Conservation (phyloP, 2,113 vertebrate species). For the Heliornis fulica region DNA sequence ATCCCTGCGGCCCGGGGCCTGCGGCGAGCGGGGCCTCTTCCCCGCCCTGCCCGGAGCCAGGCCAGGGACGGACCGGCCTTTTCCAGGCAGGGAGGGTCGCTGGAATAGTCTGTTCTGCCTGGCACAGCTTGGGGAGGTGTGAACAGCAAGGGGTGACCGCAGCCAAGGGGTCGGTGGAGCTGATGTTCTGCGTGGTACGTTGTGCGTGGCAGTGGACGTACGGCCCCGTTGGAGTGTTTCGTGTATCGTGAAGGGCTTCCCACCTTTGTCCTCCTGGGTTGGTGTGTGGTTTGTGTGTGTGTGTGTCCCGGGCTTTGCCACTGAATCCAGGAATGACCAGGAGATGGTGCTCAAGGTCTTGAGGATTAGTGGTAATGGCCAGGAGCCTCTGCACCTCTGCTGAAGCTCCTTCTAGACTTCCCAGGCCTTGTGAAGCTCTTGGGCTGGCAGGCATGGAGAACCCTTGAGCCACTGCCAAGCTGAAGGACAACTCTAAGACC, state of each 20-base stretch:
- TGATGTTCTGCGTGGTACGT: rapidly evolving
- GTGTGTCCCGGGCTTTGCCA: neutral
- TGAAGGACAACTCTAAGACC: neutral
- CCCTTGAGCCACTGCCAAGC: neutral
- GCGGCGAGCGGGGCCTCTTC: rapidly evolving
- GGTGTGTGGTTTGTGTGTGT: no score
- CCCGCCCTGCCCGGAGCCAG: no score
- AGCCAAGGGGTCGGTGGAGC: neutral
- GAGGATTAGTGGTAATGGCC: slow-evolving; percentile 23
- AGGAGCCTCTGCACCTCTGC: neutral
- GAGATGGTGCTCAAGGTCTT: slow-evolving; percentile 78
- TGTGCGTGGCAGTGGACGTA: rapidly evolving
- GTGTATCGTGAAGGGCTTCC: rapidly evolving
- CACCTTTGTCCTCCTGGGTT: neutral
- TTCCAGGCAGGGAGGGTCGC: neutral
- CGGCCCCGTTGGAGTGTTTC: neutral
- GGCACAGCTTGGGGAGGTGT: neutral
- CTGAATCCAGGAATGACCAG: slow-evolving; percentile 66
- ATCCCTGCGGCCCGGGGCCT: neutral
- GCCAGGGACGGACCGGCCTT: no score
- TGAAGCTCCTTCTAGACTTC: neutral
- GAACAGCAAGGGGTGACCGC: neutral
- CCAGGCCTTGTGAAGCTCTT: neutral
- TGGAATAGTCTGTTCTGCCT: neutral
- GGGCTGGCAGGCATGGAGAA: neutral